A percentile compares a stretch with the other conserved stretches of the same genome.
phyloP scores from a whole-genome alignment of 2,888 invertebrate species.

The Gonocerus acuteangulatus region DNA sequence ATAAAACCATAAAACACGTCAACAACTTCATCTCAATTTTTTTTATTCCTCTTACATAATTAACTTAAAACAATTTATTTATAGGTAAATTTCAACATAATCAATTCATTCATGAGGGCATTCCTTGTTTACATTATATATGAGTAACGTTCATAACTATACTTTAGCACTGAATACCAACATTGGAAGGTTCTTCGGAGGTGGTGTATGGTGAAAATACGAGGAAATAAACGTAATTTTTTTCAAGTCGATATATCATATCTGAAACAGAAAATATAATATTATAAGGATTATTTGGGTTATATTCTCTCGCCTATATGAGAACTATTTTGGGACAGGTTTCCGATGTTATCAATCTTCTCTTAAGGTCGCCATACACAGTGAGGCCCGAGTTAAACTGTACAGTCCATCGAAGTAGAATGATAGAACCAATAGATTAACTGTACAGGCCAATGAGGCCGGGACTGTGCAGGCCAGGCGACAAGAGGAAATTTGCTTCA shows the following conservation, averaged over 20 bases:
- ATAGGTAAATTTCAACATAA: conserved; percentile 9
- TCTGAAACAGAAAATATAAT: conserved; percentile 6
- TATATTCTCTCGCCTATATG: no score
- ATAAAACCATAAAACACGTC: background rate
- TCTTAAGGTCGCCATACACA: no score
- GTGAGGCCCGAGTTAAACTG: no score
- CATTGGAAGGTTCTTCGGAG: conserved; percentile 1
- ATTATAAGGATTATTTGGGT: no score
- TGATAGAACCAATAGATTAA: no score
- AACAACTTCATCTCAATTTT: background rate
- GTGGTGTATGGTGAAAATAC: conserved; percentile 5
- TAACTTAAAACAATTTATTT: background rate
- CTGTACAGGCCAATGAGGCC: no score
- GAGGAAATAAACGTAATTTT: background rate
- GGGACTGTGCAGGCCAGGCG: no score
- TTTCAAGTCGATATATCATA: conserved; percentile 12
- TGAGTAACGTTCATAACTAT: conserved; percentile 15
- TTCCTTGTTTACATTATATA: background rate
- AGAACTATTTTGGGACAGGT: no score
- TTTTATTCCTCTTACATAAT: background rate
- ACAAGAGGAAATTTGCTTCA: no score
- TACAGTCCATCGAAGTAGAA: no score
- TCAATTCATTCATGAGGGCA: background rate
- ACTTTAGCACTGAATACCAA: conserved; percentile 9
- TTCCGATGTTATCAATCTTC: no score